A percentile compares a stretch with the other conserved stretches of the same genome.
phyloP scores from a whole-genome alignment of 2,888 invertebrate genomes.

The Habrosyne pyritoides region DNA sequence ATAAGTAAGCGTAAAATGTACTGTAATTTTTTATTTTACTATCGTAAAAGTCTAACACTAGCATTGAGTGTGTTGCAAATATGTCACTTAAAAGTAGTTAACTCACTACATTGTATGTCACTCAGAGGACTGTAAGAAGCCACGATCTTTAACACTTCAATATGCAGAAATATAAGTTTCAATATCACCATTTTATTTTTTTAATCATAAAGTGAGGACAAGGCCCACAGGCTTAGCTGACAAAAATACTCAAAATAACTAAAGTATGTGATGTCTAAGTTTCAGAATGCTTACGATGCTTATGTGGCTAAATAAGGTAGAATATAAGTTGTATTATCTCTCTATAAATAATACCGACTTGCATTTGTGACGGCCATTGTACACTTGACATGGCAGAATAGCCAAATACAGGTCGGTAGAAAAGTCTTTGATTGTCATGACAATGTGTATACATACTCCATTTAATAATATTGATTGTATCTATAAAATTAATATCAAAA shows the following conservation, averaged over 20 bases:
- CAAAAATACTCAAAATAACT: slow-evolving; percentile 64
- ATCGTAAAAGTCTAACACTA: too few species aligned
- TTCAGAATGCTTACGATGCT: slow-evolving; percentile 73
- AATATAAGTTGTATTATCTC: slow-evolving; percentile 65
- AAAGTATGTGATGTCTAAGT: slow-evolving; percentile 59
- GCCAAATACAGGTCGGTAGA: slow-evolving; percentile 22
- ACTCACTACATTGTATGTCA: too few species aligned
- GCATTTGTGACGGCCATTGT: slow-evolving; percentile 1
- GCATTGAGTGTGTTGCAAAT: too few species aligned
- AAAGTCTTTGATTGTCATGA: slow-evolving; percentile 51
- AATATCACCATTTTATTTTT: slow-evolving; percentile 6
- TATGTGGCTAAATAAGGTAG: slow-evolving; percentile 69
- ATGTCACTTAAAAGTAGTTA: too few species aligned
- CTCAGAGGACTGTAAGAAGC: too few species aligned
- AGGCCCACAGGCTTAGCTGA: slow-evolving; percentile 58
- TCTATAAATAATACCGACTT: slow-evolving; percentile 30
- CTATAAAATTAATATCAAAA: slow-evolving; percentile 61
- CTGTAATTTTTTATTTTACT: too few species aligned
- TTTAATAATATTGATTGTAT: slow-evolving; percentile 53
- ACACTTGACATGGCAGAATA: not conserved
- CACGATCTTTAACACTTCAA: too few species aligned
- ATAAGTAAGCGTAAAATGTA: too few species aligned
- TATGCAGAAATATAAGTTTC: too few species aligned
- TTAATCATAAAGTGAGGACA: slow-evolving; percentile 40
- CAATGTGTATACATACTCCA: slow-evolving; percentile 68